Conservation (phyloP, 2,888 invertebrate species). For the Mechanitis messenoides region DNA sequence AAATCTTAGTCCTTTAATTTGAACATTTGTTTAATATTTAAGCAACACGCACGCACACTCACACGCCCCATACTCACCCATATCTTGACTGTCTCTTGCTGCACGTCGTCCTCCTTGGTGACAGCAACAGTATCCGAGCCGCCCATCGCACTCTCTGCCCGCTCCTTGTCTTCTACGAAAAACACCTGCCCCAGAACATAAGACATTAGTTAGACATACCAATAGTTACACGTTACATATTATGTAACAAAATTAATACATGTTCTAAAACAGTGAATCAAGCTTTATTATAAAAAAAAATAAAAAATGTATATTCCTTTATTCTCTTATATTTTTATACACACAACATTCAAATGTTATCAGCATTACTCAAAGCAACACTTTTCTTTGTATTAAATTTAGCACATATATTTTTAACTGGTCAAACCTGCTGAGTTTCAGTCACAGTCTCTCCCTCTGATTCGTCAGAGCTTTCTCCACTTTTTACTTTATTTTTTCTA, state of each 20-base stretch:
- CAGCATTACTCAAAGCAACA: not conserved
- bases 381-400: not conserved
- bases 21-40: too few species aligned
- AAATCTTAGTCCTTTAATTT: too few species aligned
- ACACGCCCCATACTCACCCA: constrained; percentile 46
- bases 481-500: constrained; percentile 68
- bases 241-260: too few species aligned
- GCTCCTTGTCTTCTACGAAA: constrained; percentile 71
- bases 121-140: constrained; percentile 42
- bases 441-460: constrained; percentile 70
- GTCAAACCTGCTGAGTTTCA: constrained; percentile 70
- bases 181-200: constrained; percentile 51
- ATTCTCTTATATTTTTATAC: too few species aligned
- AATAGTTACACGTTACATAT: too few species aligned
- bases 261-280: too few species aligned
- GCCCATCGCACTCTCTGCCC: constrained; percentile 58
- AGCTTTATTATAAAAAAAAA: too few species aligned
- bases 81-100: constrained; percentile 47
- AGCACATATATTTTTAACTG: constrained; percentile 1
- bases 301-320: too few species aligned
- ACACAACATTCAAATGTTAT: too few species aligned
- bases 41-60: too few species aligned
- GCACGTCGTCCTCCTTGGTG: constrained; percentile 37
- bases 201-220: not conserved
- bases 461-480: constrained; percentile 71